These are phyloP conservation scores for Halcyon malimbica DNA, from an alignment of 2,113 vertebrate species.

Conservation along the genomic window DNA sequence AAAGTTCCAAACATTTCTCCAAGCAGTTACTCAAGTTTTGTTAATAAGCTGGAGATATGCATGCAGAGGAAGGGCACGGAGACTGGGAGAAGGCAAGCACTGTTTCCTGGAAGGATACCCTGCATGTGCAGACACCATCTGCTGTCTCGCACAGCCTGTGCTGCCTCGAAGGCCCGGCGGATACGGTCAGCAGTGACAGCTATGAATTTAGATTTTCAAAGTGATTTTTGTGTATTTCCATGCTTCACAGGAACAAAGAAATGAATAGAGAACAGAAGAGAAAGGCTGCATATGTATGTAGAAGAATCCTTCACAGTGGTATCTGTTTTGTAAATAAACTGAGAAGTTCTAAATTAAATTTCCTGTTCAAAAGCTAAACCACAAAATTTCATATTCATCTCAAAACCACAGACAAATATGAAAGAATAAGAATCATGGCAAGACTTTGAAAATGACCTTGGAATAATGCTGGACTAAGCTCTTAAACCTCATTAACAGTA, in stretches of 20 bases:
- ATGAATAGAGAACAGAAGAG: constrained; percentile 2
- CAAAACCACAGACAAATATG: constrained; percentile 61
- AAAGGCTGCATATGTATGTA: constrained; percentile 26
- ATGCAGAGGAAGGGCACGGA: background rate
- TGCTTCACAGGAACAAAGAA: constrained; percentile 30
- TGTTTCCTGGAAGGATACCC: background rate
- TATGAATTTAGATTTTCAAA: background rate
- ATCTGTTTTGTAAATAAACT: constrained; percentile 30
- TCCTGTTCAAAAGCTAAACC: constrained; percentile 54
- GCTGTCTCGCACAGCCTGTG: background rate
- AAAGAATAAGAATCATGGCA: constrained; percentile 65
- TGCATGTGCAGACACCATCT: background rate
- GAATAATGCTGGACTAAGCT: constrained; percentile 51
- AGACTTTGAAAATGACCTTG: constrained; percentile 72
- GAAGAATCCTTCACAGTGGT: constrained; percentile 1
- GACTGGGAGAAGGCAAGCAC: background rate
- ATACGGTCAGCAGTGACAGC: background rate
- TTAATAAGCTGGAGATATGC: background rate
- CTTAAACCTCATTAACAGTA: constrained; percentile 43
- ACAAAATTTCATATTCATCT: constrained; percentile 67
- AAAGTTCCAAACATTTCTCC: background rate
- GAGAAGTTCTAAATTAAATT: constrained; percentile 69
- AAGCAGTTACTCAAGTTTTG: background rate
- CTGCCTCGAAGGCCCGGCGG: background rate
- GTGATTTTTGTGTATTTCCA: background rate